Conservation (phyloP, 2,888 invertebrate genomes). For the Tethea ocularis region DNA sequence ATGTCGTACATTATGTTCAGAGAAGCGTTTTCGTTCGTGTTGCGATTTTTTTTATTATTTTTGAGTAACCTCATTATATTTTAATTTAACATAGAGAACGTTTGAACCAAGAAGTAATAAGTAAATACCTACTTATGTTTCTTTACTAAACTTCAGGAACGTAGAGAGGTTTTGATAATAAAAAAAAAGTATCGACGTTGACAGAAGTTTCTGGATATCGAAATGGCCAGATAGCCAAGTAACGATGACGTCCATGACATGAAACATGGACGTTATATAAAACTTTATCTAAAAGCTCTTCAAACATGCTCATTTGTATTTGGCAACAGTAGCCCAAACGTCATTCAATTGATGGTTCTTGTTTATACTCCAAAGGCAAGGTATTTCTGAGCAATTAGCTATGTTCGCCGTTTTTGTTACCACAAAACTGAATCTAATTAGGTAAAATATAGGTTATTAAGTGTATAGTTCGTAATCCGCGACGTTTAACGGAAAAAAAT, state of each 20-base stretch:
- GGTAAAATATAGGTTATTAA: constrained; percentile 17
- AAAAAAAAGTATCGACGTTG: neutral
- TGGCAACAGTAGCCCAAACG: neutral
- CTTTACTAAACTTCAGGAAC: no score
- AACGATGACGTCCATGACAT: no score
- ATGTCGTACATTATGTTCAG: constrained; percentile 17
- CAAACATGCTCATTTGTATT: neutral
- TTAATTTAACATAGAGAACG: no score
- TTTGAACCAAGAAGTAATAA: no score
- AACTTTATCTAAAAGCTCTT: no score
- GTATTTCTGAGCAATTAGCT: neutral
- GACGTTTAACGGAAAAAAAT: constrained; percentile 34
- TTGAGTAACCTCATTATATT: no score
- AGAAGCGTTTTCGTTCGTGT: constrained; percentile 4
- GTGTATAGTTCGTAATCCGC: constrained; percentile 19
- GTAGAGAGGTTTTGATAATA: no score
- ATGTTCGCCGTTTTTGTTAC: neutral
- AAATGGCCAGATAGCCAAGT: no score
- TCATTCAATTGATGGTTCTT: no score
- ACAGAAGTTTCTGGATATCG: no score
- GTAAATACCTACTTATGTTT: no score
- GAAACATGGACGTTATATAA: neutral
- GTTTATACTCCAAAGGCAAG: neutral
- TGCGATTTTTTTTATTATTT: neutral
- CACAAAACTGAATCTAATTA: neutral